Percentiles rank a stretch among this genome's conserved stretches.
These are phyloP conservation scores for Pachypanchax playfairii DNA, from an alignment of 2,113 vertebrate genomes.

Conservation along the genomic window DNA sequence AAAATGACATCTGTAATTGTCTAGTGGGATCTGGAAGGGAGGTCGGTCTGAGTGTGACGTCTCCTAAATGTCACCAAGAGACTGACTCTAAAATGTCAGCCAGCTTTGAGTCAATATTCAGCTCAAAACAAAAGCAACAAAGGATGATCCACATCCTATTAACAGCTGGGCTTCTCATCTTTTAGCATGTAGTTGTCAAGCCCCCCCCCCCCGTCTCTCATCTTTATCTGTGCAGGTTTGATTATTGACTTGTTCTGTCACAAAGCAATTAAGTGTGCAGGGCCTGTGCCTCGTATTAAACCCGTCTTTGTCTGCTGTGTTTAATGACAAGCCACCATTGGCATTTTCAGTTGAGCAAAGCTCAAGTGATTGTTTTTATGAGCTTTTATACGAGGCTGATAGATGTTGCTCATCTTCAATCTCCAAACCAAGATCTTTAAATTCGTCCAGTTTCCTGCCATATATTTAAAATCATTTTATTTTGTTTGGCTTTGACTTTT, in stretches of 20 bases:
- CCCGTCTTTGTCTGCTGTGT: slow-evolving; percentile 10
- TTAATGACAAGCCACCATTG: slow-evolving; percentile 12
- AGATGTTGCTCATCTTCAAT: background rate
- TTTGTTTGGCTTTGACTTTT: slow-evolving; percentile 1
- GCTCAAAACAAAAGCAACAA: slow-evolving; percentile 53
- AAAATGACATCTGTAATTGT: slow-evolving; percentile 57
- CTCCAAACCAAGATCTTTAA: background rate
- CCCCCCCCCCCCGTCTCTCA: background rate
- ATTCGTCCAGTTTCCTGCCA: slow-evolving; percentile 1
- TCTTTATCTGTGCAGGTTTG: slow-evolving; percentile 44
- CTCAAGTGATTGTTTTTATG: background rate
- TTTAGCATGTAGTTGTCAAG: slow-evolving; percentile 55
- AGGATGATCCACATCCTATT: slow-evolving; percentile 50
- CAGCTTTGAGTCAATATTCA: slow-evolving; percentile 64
- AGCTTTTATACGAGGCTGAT: background rate
- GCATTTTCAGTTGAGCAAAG: slow-evolving; percentile 27
- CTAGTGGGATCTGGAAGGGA: slow-evolving; percentile 32
- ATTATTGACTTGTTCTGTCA: slow-evolving; percentile 61
- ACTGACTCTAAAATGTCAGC: slow-evolving; percentile 70
- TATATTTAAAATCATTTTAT: background rate
- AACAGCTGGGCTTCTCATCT: slow-evolving; percentile 46
- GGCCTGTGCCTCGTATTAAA: slow-evolving; percentile 38
- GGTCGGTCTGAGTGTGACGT: slow-evolving; percentile 54
- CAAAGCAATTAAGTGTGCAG: slow-evolving; percentile 58
- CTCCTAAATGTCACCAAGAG: slow-evolving; percentile 70